These are phyloP conservation scores for Troilus luridus DNA, from an alignment of 2,888 invertebrate species.

Conservation along the genomic window DNA sequence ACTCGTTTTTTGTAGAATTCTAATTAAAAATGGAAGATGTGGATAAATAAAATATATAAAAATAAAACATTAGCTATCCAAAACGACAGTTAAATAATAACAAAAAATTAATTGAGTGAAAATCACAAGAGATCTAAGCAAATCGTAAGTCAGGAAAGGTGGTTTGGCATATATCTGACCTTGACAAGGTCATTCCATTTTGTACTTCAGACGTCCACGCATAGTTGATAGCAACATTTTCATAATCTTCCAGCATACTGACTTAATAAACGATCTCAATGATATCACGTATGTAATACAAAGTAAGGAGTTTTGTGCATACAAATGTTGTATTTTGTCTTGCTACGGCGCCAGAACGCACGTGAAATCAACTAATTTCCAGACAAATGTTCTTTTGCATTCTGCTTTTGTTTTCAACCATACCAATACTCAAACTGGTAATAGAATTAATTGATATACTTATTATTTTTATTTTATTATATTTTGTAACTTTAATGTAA, in stretches of 20 bases:
- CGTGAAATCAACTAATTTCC: neutral
- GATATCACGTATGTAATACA: neutral
- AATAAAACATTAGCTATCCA: no score
- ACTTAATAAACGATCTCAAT: slow-evolving; percentile 1
- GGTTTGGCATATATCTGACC: neutral
- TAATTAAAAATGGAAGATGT: no score
- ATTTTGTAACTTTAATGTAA: no score
- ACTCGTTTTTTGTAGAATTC: no score
- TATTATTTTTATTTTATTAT: no score
- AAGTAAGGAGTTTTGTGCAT: neutral
- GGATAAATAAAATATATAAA: no score
- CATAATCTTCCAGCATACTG: neutral
- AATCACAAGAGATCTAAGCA: neutral
- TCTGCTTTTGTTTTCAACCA: neutral
- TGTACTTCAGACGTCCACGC: neutral
- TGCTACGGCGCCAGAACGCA: neutral
- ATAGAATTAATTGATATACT: no score
- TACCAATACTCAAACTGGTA: no score
- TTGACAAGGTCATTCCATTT: neutral
- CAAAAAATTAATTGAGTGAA: no score
- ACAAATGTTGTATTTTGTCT: neutral
- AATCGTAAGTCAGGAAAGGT: neutral
- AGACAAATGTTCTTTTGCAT: neutral
- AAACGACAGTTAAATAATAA: no score
- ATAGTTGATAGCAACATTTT: neutral